Base-by-base conservation (phyloP, 2,888 invertebrate genomes). In the Poecilobothrus nobilitatus region DNA sequence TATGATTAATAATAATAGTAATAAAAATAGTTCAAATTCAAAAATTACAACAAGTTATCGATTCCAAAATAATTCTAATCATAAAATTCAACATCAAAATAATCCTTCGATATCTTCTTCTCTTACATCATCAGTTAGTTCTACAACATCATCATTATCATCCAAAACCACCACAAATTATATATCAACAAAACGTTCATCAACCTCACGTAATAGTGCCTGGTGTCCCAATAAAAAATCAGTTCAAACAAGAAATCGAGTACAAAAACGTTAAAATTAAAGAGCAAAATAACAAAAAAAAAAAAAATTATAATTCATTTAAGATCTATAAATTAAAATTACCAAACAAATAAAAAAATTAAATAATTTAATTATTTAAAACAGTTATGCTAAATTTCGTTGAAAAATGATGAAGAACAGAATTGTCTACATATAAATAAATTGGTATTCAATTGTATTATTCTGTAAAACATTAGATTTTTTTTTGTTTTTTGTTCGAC, bases 251-350 rank as follows among this genome's bases (percentile, higher is more conserved):
- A 72, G 74, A 69, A 73, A 72, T 66, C 71, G 71, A 66, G 75
- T 76, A 68, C 73, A 74, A 68, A 77, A 76, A 68, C 75, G 76
- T 53, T 74, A 76, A 70, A 74, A 73, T 73, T 67, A 73, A 71
- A 70, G 75, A 68, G 37, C 15, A 27, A 63, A 44, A 34, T 21
- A 63, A 18, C 10, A 68, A 53, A 20, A n/a, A 21, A 68, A 63
- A 63, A 33, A 8, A 22, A 61, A 66, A 64, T 62, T 12, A 62
- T 62, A 62, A 62, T 20, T 8, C 22, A 21, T 53, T 53, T 53
- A 53, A 53, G 53, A 53, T 18, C 53, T 53, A 53, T 6, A 18
- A 53, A 53, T 18, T 18, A 12, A 9, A 53, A 53, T 53, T 53
- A 53, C 27, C 9, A 6, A 41, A 41, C 41, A 41, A 41, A 41